Conservation (phyloP, 1,140 invertebrate genomes). For the Dermatophagoides farinae region DNA sequence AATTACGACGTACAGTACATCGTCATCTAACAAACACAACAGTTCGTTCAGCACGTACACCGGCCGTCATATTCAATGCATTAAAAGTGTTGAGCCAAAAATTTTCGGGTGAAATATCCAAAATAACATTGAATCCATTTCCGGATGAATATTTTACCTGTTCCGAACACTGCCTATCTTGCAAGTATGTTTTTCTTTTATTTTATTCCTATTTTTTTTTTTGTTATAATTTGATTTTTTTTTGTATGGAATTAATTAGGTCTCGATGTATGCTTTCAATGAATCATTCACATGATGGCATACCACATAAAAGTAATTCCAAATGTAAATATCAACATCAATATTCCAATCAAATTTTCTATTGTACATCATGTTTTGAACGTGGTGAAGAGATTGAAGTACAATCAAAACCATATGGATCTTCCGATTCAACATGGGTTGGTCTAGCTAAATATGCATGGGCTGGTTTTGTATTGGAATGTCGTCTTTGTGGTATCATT, state of each 20-base stretch:
- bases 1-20: slow-evolving; percentile 31
- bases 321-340: slow-evolving; percentile 52
- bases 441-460: slow-evolving; percentile 53
- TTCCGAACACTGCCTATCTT: slow-evolving; percentile 45
- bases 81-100: slow-evolving; percentile 53
- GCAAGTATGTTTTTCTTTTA: slow-evolving; percentile 27
- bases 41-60: slow-evolving; percentile 41
- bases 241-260: slow-evolving; percentile 4
- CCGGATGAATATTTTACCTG: slow-evolving; percentile 64
- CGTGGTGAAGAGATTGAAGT: slow-evolving; percentile 42
- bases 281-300: slow-evolving; percentile 49
- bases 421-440: slow-evolving; percentile 43
- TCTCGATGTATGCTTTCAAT: slow-evolving; percentile 46
- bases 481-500: slow-evolving; percentile 56
- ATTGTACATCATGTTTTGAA: slow-evolving; percentile 38
- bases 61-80: slow-evolving; percentile 41
- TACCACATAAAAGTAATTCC: slow-evolving; percentile 34
- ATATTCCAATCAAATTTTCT: slow-evolving; percentile 50
- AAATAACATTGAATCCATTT: slow-evolving; percentile 40
- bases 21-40: slow-evolving; percentile 42
- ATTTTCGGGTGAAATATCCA: slow-evolving; percentile 45
- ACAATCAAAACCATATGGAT: slow-evolving; percentile 34
- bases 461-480: slow-evolving; percentile 58
- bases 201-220: neutral
- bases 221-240: neutral